These are phyloP conservation scores for Drosophila sp. DNA, from an alignment of 1,140 invertebrate genomes.

Conservation along the genomic window DNA sequence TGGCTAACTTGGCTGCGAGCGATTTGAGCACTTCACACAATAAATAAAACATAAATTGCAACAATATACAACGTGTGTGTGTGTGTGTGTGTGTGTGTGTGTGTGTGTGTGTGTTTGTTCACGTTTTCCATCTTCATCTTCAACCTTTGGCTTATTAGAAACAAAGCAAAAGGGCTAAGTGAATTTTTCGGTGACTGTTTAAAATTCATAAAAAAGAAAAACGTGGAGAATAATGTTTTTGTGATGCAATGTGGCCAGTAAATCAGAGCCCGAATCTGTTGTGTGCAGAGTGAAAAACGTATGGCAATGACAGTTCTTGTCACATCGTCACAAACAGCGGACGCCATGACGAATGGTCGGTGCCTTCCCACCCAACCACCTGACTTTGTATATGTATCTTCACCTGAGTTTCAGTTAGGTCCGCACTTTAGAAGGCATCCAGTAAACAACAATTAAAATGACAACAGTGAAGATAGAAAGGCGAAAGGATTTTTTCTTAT, in stretches of 20 bases:
- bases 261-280: constrained; percentile 50
- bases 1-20: constrained; percentile 44
- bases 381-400: background rate
- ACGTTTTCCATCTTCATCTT: constrained; percentile 5
- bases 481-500: constrained; percentile 36
- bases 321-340: constrained; percentile 76
- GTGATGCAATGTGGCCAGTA: constrained; percentile 52
- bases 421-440: constrained; percentile 72
- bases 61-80: constrained; percentile 27
- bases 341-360: constrained; percentile 66
- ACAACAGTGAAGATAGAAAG: constrained; percentile 58
- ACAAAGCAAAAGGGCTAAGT: constrained; percentile 50
- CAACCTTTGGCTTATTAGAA: constrained; percentile 50
- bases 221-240: constrained; percentile 10
- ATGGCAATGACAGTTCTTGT: constrained; percentile 74
- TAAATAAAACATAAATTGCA: constrained; percentile 64
- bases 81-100: background rate
- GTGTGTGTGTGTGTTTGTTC: constrained; percentile 12
- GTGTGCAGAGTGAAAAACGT: constrained; percentile 32
- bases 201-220: constrained; percentile 36
- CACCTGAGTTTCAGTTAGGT: constrained; percentile 23
- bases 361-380: constrained; percentile 24
- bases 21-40: constrained; percentile 62
- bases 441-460: constrained; percentile 82
- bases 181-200: constrained; percentile 42